Base-by-base conservation (phyloP, 2,113 vertebrate genomes). In the Gasterosteus aculeatus region DNA sequence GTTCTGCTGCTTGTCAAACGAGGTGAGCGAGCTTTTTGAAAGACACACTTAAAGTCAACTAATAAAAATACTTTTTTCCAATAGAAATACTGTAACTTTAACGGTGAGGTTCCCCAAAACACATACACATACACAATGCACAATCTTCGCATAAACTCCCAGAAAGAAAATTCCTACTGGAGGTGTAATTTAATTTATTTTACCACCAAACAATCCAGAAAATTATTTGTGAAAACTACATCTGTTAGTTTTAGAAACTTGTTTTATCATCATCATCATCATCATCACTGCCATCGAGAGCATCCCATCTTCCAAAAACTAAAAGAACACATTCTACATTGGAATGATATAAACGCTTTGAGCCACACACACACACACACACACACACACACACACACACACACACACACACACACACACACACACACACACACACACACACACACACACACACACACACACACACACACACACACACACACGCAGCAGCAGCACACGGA, bases 21-120 rank as follows among this genome's bases (percentile, higher is more conserved):
- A 89, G 89, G 87, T 91, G 84, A 89, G 89, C 57, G 39, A 61
- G 35, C 16, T 26, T 29, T 29, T 46, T 65, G 57, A 71, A 26
- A 82, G 46, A 46, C 51, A 16, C 2, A 46, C 42, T 67, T 18
- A 65, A 66, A 77, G 33, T 65, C 5, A 29, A 29, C 12, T 44
- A 15, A 54, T 26, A 53, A 57, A 68, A 29, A 31, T 12, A 53
- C 14, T 41, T 22, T 15, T 15, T 61, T 59, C 58, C 18, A 5
- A 58, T 71, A 57, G 63, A 2, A 64, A 61, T 22, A 8, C 31
- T 44, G 51, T 47, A 71, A 35, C n/a, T 73, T 39, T 60, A 2
- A 60, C 5, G 42, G 29, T 74, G 70, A 49, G 10, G n/a, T 56
- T 74, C 19, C 12, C n/a, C 19, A 10, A 67, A 38, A 57, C 47